phyloP scores from a whole-genome alignment of 2,113 vertebrate species.

The Dolichotis patagonum region DNA sequence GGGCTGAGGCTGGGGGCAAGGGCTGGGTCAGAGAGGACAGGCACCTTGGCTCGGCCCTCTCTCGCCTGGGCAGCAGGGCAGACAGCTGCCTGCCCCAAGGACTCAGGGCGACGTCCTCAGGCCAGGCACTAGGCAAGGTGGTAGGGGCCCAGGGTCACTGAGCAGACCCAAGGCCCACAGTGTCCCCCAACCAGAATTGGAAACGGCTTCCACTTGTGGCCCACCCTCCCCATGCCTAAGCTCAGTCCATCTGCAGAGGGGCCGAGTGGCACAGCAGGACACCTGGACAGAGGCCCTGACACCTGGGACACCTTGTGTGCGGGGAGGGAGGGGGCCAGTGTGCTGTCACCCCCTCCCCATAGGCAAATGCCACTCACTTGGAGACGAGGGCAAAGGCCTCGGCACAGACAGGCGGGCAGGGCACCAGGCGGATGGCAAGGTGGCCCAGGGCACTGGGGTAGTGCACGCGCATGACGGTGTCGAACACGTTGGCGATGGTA shows the following conservation, averaged over 20 bases:
- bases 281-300: background rate
- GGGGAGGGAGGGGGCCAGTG: background rate
- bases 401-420: conserved; percentile 96
- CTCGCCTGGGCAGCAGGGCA: too few relatives aligned
- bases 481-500: conserved; percentile 94
- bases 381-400: conserved; percentile 98
- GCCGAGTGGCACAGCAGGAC: background rate
- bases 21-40: conserved; percentile 43
- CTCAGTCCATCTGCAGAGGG: background rate
- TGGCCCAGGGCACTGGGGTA: conserved; percentile 95
- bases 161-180: background rate
- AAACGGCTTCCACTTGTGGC: background rate
- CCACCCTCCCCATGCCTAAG: background rate
- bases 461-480: conserved; percentile 96
- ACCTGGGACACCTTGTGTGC: background rate
- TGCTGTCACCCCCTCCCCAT: background rate
- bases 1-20: conserved; percentile 92
- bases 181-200: background rate
- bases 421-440: conserved; percentile 95
- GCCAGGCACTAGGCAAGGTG: background rate
- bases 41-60: background rate
- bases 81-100: background rate
- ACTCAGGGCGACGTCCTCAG: fast-evolving
- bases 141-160: background rate
- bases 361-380: conserved; percentile 86